Evolutionary conservation across 1,140 invertebrate genomes (phyloP).

Genomic region (Bursaphelenchus mucronatus): DNA sequence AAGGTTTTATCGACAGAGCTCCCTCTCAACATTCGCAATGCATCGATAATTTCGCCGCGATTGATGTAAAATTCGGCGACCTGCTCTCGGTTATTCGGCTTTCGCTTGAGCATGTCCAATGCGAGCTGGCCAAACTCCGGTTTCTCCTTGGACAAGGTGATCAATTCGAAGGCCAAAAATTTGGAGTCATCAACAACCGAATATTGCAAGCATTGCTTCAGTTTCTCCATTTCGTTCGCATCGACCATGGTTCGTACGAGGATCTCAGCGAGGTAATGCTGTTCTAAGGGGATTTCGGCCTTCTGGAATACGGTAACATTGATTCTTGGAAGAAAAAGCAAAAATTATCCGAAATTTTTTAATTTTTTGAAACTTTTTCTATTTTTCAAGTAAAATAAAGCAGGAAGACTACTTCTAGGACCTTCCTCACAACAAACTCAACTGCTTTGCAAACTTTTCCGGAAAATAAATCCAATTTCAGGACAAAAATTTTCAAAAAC

Average conservation of each 20-base stretch:
- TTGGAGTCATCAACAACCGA: conserved; percentile 45
- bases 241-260: conserved; percentile 23
- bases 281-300: conserved; percentile 3
- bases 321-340: neutral
- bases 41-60: conserved; percentile 27
- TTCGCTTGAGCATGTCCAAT: conserved; percentile 31
- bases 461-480: too few relatives aligned
- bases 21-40: conserved; percentile 16
- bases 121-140: conserved; percentile 25
- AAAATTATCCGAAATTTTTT: too few relatives aligned
- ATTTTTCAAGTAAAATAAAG: too few relatives aligned
- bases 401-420: too few relatives aligned
- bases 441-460: too few relatives aligned
- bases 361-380: too few relatives aligned
- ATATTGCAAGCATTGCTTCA: conserved; percentile 39
- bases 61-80: conserved; percentile 25
- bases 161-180: conserved; percentile 36
- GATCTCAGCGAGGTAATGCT: conserved; percentile 18
- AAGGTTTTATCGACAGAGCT: conserved; percentile 11
- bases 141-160: conserved; percentile 3
- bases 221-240: conserved; percentile 34
- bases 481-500: too few relatives aligned
- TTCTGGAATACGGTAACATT: conserved; percentile 10
- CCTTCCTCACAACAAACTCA: too few relatives aligned
- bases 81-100: conserved; percentile 26